Evolutionary conservation across 2,888 invertebrate species (phyloP), one percentile per base, ranked within the genome.

Genomic region (Eupithecia subfuscata): DNA sequence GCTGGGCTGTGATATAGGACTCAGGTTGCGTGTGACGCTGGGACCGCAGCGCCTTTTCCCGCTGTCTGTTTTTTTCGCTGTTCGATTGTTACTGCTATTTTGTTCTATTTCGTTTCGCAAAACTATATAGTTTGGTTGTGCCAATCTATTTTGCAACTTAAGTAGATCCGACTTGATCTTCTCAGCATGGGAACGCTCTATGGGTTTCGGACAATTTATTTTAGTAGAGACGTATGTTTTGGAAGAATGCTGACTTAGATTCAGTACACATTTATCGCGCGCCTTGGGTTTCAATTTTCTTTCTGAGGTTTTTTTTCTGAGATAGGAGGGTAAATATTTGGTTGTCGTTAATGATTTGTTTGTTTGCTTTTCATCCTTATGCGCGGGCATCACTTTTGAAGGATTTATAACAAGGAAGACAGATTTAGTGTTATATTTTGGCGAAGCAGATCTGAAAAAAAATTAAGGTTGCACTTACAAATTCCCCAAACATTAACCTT

Each of bases 1-100:
- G 81, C 93, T 92, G 77, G 88, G 89, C 73, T 86, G 84, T 16
- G 93, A 91, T 56, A 82, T 81, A 48, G 89, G 85, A 75, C 87
- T 91, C 52, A 78, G 73, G 25, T 82, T 68, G 40, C 82, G 83
- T n/a, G 79, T 82, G 70, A 60, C 12, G 25, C 78, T 79, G 74
- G 81, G n/a, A 75, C 80, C 77, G 34, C 80, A 74, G 60, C 77
- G 81, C 72, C 78, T 84, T 69, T 80, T 82, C 45, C 48, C 80
- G 64, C 75, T 82, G 56, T 82, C 83, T 71, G 69, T 72, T 71
- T 73, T 78, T 69, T 81, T 80, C 52, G 79, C 73, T 48, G 80
- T 76, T n/a, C 84, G 81, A 63, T 80, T 80, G 18, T 78, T 85
- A 70, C 80, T 86, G 43, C 85, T 84, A 16, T 84, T 84, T 74